A percentile compares a stretch with the other conserved stretches of the same genome.
These are phyloP conservation scores for Platysternon megacephalum DNA, from an alignment of 2,113 vertebrate genomes.

Conservation along the genomic window DNA sequence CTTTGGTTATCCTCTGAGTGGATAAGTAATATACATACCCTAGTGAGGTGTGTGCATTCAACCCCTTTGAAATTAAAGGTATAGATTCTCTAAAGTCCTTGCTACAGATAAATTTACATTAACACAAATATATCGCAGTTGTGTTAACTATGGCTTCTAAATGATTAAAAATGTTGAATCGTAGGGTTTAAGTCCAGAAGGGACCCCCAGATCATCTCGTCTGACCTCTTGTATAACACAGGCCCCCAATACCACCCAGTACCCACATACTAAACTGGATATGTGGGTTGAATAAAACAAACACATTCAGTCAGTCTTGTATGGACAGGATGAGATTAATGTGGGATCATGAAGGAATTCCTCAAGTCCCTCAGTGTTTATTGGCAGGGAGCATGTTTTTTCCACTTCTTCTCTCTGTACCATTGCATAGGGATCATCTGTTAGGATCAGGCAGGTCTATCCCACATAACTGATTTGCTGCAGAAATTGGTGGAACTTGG, in stretches of 20 bases:
- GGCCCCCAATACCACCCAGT: no score
- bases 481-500: background rate
- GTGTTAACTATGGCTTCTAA: background rate
- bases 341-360: constrained; percentile 23
- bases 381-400: background rate
- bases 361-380: constrained; percentile 15
- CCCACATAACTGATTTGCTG: background rate
- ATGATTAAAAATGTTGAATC: background rate
- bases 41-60: background rate
- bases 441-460: background rate
- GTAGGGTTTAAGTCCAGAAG: no score
- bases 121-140: background rate
- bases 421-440: fast-evolving
- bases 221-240: no score
- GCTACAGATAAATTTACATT: background rate
- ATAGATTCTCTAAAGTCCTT: background rate
- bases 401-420: background rate
- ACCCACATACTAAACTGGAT: background rate
- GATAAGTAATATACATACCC: background rate
- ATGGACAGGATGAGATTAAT: constrained; percentile 9
- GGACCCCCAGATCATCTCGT: no score
- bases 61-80: background rate
- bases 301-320: background rate
- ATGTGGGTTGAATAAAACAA: background rate
- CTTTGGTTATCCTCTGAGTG: background rate